These are phyloP conservation scores for Acrocephalus scirpaceus DNA, from an alignment of 2,797 vertebrate genomes.

Conservation along the genomic window DNA sequence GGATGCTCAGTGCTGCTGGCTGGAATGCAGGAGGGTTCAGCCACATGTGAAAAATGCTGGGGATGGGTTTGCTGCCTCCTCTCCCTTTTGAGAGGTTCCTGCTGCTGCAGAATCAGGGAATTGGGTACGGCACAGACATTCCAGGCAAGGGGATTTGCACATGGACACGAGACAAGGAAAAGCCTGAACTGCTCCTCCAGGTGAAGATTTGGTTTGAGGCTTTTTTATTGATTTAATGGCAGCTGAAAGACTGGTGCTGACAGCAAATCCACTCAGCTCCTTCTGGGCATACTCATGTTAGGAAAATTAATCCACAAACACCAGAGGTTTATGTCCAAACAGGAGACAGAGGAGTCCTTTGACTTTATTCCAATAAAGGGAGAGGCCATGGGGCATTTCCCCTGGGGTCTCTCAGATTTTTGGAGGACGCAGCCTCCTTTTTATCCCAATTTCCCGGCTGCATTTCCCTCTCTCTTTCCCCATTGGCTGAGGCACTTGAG, in stretches of 20 bases:
- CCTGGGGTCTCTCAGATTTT: no score
- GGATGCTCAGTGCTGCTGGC: not conserved
- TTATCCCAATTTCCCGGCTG: no score
- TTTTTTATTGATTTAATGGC: not conserved
- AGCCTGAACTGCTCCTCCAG: not conserved
- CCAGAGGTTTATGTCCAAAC: no score
- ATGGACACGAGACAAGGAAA: rapidly evolving
- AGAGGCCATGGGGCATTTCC: no score
- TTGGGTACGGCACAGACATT: not conserved
- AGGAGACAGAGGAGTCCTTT: no score
- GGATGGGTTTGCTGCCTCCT: not conserved
- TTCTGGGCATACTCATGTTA: not conserved
- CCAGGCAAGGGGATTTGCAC: not conserved
- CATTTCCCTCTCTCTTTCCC: no score
- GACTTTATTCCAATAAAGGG: no score
- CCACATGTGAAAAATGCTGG: not conserved
- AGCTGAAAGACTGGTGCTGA: not conserved
- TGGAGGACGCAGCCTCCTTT: no score
- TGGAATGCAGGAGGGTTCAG: conserved; percentile 9
- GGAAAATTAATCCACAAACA: no score
- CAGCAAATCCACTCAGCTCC: not conserved
- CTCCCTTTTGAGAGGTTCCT: not conserved
- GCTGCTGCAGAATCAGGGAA: not conserved
- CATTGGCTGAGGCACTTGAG: no score
- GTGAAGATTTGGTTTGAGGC: not conserved